Percentiles rank a stretch among this genome's conserved stretches.
Conservation (phyloP, 1,140 invertebrate species). For the Epicauta chinensis region DNA sequence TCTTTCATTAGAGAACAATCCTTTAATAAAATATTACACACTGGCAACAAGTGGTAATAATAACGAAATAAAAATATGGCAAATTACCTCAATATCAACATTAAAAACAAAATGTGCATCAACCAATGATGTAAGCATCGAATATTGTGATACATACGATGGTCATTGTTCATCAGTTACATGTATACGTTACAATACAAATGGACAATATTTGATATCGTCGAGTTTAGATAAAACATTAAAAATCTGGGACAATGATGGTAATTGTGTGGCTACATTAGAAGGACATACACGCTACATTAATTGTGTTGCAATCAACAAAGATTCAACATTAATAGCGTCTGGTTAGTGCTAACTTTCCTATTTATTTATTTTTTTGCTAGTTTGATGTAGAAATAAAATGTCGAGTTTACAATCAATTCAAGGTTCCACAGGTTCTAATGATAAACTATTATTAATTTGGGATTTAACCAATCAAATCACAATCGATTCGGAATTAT, state of each 20-base stretch:
- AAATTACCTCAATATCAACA: constrained; percentile 44
- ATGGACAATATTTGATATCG: constrained; percentile 56
- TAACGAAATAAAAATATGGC: constrained; percentile 68
- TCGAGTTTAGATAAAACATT: constrained; percentile 64
- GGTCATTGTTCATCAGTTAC: constrained; percentile 51
- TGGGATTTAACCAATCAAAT: constrained; percentile 54
- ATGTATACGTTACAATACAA: constrained; percentile 54
- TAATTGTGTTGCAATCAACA: constrained; percentile 64
- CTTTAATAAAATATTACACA: constrained; percentile 48
- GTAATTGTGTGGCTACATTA: constrained; percentile 41
- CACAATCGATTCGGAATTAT: constrained; percentile 45
- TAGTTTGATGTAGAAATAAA: not conserved
- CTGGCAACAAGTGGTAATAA: constrained; percentile 67
- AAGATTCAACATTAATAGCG: constrained; percentile 55
- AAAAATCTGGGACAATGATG: constrained; percentile 58
- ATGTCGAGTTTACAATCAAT: constrained; percentile 19
- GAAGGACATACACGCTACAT: constrained; percentile 64
- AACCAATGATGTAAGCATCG: constrained; percentile 27
- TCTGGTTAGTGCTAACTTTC: constrained; percentile 47
- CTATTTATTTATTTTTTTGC: not conserved
- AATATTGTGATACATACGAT: constrained; percentile 24
- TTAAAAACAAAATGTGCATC: constrained; percentile 28
- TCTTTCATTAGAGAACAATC: constrained; percentile 44
- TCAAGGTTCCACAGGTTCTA: constrained; percentile 54
- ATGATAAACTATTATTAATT: constrained; percentile 62